Percentiles rank a stretch among this genome's conserved stretches.
These are phyloP conservation scores for Neosilurus hyrtlii DNA, from an alignment of 2,797 vertebrate genomes.

Conservation along the genomic window DNA sequence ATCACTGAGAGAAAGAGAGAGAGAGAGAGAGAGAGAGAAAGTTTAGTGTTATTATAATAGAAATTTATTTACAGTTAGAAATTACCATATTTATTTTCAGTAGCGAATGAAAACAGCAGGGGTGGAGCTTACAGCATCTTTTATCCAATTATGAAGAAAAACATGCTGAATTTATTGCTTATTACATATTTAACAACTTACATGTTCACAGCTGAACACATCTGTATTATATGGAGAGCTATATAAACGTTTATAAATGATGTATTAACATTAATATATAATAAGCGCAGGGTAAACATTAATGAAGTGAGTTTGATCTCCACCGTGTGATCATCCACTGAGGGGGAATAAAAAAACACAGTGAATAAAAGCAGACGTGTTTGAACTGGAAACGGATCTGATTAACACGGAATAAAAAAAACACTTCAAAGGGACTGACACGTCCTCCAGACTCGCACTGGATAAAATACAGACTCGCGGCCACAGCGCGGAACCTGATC, in stretches of 20 bases:
- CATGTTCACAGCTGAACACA: background rate
- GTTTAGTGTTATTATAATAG: background rate
- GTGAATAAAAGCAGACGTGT: conserved; percentile 53
- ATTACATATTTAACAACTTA: background rate
- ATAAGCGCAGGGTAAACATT: no score
- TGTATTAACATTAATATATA: no score
- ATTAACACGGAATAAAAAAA: conserved; percentile 26
- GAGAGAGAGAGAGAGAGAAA: background rate
- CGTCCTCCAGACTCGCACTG: conserved; percentile 50
- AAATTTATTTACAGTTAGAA: no score
- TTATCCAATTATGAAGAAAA: conserved; percentile 15
- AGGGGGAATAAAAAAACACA: conserved; percentile 53
- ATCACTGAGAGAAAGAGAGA: conserved; percentile 73
- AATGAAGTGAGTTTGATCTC: background rate
- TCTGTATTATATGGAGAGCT: no score
- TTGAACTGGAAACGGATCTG: conserved; percentile 55
- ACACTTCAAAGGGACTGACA: conserved; percentile 36
- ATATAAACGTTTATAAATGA: no score
- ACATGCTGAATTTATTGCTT: background rate
- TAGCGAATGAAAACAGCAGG: background rate
- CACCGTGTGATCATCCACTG: conserved; percentile 36
- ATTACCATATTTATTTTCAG: background rate
- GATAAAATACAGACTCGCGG: conserved; percentile 15
- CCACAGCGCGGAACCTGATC: conserved; percentile 44
- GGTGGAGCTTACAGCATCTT: background rate